A percentile compares a stretch with the other conserved stretches of the same genome.
Evolutionary conservation across 2,113 vertebrate species (phyloP).

Genomic region (Numenius arquata): DNA sequence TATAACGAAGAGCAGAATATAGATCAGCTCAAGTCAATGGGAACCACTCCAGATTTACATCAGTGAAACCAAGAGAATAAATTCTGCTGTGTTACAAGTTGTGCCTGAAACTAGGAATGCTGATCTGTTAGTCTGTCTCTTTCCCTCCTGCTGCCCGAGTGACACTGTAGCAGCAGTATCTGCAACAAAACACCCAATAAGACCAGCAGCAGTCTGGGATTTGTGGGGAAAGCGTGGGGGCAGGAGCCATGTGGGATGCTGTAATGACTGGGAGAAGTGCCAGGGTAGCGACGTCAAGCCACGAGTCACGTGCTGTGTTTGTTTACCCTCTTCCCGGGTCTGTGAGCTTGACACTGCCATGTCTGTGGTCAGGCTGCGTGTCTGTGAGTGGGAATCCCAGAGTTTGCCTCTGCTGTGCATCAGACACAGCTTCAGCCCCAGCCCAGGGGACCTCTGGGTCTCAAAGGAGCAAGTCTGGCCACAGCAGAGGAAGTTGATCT

Average conservation of each 20-base stretch:
- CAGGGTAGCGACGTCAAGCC: slow-evolving; percentile 9
- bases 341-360: not conserved
- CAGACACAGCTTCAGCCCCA: not conserved
- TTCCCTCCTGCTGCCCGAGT: not conserved
- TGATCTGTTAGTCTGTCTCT: not conserved
- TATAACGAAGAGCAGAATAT: not conserved
- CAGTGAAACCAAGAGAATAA: not conserved
- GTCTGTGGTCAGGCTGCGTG: slow-evolving; percentile 47
- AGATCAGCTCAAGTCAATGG: not conserved
- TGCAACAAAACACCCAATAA: not conserved
- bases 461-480: not conserved
- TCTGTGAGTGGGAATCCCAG: slow-evolving; percentile 11
- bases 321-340: slow-evolving; percentile 42
- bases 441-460: not conserved
- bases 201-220: not conserved
- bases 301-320: slow-evolving; percentile 32
- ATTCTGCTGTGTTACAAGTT: not conserved
- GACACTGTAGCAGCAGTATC: not conserved
- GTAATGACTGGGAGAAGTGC: slow-evolving; percentile 51
- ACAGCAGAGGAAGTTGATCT: slow-evolving; percentile 1
- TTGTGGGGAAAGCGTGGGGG: not conserved
- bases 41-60: not conserved
- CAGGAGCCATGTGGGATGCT: slow-evolving; percentile 8
- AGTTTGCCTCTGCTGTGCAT: not conserved
- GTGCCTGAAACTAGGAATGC: not conserved